Base-by-base conservation (phyloP, 1,140 invertebrate species). In the Latrodectus geometricus region DNA sequence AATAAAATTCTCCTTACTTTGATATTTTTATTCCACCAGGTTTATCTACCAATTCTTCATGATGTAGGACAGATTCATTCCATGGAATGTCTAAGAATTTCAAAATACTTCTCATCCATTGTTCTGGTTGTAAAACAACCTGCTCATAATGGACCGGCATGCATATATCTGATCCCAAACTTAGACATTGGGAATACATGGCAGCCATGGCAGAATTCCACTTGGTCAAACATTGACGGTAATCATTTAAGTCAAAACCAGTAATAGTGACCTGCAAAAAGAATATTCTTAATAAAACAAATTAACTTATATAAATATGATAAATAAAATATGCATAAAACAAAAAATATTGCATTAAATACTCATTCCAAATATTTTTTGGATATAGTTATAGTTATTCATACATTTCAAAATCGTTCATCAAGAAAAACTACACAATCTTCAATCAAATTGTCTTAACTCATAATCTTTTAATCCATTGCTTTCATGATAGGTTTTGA, bases 41-140 rank as follows among this genome's bases (percentile, higher is more conserved):
- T 91, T 97, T 97, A 90, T 99, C 98, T 90, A 99, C 98, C 90
- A 96, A 96, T 90, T 97, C 95, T 91, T 99, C 97, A 92, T 99
- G 98, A 92, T 99, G 97, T 85, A 99, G 93, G 49, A 99, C 98
- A 21, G 96, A 95, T 88, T 97, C 96, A 91, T 97, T 95, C 98
- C 98, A 99, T 21, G 96, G 95, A 88, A 99, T 93, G 85, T 96
- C 95, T 68, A 99, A 92, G 92, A 99, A 99, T 74, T 94, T 92
- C 9, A 99, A 93, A 89, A 99, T 97, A 90, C 94, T 94, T 84
- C 94, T 93, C 96, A 99, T 95, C 94, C 96, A 97, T 78, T 94
- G 92, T 86, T 94, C 94, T 0, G 98, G 98, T 92, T 98, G 96
- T 78, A 99, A 93, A 54, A 99, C 98, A 88, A 99, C 93, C 91